Percentiles rank a stretch among this genome's conserved stretches.
phyloP scores from a whole-genome alignment of 1,140 invertebrate species.

The Nymphalis io region DNA sequence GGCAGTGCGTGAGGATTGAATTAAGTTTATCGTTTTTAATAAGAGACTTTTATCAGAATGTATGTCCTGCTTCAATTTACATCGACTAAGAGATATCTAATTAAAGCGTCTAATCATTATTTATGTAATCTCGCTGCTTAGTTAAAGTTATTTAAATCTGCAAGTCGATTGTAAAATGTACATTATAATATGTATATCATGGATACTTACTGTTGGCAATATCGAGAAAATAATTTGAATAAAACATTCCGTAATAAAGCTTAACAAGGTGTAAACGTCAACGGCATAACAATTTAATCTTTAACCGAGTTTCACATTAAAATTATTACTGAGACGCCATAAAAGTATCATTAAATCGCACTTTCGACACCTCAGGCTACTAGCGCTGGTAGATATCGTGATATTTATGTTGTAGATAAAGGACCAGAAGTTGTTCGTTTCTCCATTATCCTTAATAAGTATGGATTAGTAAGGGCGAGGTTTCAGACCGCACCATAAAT shows the following conservation, averaged over 20 bases:
- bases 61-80: conserved; percentile 24
- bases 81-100: conserved; percentile 8
- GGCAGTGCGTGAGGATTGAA: conserved; percentile 22
- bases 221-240: conserved; percentile 29
- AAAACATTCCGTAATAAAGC: conserved; percentile 35
- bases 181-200: conserved; percentile 6
- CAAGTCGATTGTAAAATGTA: conserved; percentile 9
- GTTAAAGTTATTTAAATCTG: conserved; percentile 14
- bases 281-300: conserved; percentile 43
- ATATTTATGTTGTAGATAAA: conserved; percentile 76
- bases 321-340: conserved; percentile 63
- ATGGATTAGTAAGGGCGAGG: conserved; percentile 74
- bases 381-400: conserved; percentile 54
- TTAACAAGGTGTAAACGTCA: conserved; percentile 37
- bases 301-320: conserved; percentile 50
- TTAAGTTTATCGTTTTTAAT: conserved; percentile 36
- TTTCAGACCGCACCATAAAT: conserved; percentile 66
- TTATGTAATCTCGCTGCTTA: conserved; percentile 28
- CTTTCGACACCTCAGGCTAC: conserved; percentile 71
- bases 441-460: conserved; percentile 79
- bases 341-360: conserved; percentile 69
- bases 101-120: conserved; percentile 28
- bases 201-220: conserved; percentile 23
- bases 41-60: conserved; percentile 25
- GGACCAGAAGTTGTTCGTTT: conserved; percentile 74